Base-by-base conservation (phyloP, 2,797 vertebrate genomes). In the Fistularia commersonii region DNA sequence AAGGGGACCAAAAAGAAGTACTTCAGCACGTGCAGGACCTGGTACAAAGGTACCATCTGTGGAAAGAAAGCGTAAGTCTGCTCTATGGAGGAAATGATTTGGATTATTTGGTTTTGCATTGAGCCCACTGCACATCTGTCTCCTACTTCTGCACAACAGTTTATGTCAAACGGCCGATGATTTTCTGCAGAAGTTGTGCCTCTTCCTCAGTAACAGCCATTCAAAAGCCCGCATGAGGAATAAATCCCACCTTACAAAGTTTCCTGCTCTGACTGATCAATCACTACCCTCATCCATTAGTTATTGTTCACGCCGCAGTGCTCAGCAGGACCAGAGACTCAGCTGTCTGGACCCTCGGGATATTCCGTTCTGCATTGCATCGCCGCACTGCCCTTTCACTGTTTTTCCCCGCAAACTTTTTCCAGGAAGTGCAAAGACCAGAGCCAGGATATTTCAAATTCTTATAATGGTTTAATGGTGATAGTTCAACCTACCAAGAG, bases 11-110 rank as follows among this genome's bases (percentile, higher is more conserved):
- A 92, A 57, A 99, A 96, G 89, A 98, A 95, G 73, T 99, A 98
- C 78, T 98, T 97, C 90, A 98, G 94, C 85, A 98, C 97, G 7
- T 99, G 97, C 76, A 92, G 90, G 80, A 98, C 94, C 88, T 99
- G 96, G 97, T 95, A 97, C 81, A 94, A 93, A 74, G 89, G 92
- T 77, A 66, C 93, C 66, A 98, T 99, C 83, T 99, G 97, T 64
- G 94, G 93, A 37, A 97, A 95, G 73, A 93, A 93, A 84, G 90
- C 97, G 97, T 99, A 92, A 97, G 97, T 98, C 12, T 39, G 6
- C 46, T 12, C n/a, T 11, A 47, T 31, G n/a, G 11, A 23, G 31
- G 41, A 3, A 59, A 34, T 37, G 31, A 14, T 40, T 46, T 5
- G 9, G 42, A 43, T 41, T 2, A 11, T 11, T 31, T 1, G 0